These are phyloP conservation scores for Gastracanthus pulcherrimus DNA, from an alignment of 2,888 invertebrate genomes.

Conservation along the genomic window DNA sequence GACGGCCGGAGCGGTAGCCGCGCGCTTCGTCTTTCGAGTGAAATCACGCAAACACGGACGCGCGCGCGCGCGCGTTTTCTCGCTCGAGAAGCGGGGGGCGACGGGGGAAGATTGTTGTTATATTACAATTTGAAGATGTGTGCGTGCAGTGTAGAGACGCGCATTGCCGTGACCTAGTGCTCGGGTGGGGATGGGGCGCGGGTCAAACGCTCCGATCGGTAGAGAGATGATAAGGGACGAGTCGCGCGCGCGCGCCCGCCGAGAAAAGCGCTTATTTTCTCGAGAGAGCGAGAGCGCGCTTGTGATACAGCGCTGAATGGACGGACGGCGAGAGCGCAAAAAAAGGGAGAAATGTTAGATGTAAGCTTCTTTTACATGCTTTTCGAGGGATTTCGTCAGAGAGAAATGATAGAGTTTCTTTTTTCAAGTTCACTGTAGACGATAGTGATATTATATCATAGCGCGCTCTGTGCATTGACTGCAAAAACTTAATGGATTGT, in stretches of 20 bases:
- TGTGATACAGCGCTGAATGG: background rate
- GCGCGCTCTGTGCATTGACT: too few relatives aligned
- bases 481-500: background rate
- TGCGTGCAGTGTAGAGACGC: background rate
- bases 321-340: background rate
- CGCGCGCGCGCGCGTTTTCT: background rate
- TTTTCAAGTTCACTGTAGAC: background rate
- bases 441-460: background rate
- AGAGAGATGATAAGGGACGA: slow-evolving; percentile 21
- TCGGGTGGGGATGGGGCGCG: slow-evolving; percentile 44
- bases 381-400: background rate
- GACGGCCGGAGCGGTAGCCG: background rate
- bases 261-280: background rate
- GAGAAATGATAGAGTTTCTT: background rate
- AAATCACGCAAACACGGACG: slow-evolving; percentile 4
- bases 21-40: background rate
- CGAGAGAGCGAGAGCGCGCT: background rate
- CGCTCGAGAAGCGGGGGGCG: background rate
- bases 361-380: background rate
- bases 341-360: background rate
- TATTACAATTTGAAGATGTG: slow-evolving; percentile 13
- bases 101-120: slow-evolving; percentile 21
- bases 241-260: too few relatives aligned
- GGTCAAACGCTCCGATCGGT: slow-evolving; percentile 40
- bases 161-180: slow-evolving; percentile 34